Percentiles rank a stretch among this genome's conserved stretches.
Conservation (phyloP, 2,888 invertebrate genomes). For the Autographa gamma region DNA sequence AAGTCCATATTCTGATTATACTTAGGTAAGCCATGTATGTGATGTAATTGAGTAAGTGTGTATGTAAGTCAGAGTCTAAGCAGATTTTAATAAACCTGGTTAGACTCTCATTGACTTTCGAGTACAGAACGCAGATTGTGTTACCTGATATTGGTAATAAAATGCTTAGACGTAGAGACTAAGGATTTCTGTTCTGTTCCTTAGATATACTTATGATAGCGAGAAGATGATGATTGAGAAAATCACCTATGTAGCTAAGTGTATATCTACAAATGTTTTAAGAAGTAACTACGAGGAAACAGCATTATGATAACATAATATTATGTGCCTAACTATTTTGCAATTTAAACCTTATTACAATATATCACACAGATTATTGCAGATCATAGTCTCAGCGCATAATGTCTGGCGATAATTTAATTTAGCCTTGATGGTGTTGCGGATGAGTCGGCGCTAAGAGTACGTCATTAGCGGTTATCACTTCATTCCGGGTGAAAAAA, state of each 20-base stretch:
- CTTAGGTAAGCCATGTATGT: too few species aligned
- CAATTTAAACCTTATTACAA: conserved; percentile 20
- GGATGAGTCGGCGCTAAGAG: conserved; percentile 84
- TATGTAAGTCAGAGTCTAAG: too few species aligned
- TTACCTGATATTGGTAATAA: too few species aligned
- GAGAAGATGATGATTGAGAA: not conserved
- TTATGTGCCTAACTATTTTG: not conserved
- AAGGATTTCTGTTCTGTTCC: too few species aligned
- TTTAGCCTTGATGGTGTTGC: conserved; percentile 67
- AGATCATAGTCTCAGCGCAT: conserved; percentile 25
- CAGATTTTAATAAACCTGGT: too few species aligned
- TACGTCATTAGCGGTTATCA: conserved; percentile 88
- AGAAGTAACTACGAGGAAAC: not conserved
- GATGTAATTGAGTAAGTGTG: too few species aligned
- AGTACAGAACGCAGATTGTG: too few species aligned
- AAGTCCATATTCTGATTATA: too few species aligned
- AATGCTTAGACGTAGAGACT: too few species aligned
- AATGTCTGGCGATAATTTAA: conserved; percentile 65
- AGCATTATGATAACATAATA: conserved; percentile 11
- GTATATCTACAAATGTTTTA: not conserved
- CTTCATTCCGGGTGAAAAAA: conserved; percentile 89
- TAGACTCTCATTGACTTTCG: too few species aligned
- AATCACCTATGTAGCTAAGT: conserved; percentile 8
- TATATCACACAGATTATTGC: conserved; percentile 14
- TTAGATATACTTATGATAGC: too few species aligned